Percentiles rank a stretch among this genome's conserved stretches.
Conservation (phyloP, 2,113 vertebrate genomes). For the Gila orcuttii region DNA sequence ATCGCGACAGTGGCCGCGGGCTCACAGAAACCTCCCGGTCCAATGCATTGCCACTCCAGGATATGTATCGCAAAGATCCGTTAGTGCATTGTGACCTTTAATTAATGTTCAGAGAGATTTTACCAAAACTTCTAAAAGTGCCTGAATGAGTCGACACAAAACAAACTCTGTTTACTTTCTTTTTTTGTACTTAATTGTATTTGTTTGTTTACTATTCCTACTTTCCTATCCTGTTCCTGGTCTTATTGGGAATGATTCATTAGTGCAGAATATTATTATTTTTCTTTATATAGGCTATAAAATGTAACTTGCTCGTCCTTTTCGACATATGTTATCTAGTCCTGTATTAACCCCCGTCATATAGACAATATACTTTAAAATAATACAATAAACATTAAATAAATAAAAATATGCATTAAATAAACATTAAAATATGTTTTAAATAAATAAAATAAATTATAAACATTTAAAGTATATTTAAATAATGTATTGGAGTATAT, state of each 20-base stretch:
- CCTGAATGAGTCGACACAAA: not conserved
- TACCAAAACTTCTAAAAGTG: not conserved
- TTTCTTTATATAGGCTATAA: not conserved
- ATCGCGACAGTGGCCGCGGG: conserved; percentile 44
- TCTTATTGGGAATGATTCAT: not conserved
- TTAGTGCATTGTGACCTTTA: conserved; percentile 66
- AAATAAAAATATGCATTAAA: too few relatives aligned
- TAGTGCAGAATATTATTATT: not conserved
- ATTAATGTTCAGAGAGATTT: conserved; percentile 62
- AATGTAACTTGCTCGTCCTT: not conserved
- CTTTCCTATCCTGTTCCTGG: too few relatives aligned
- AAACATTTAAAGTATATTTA: too few relatives aligned
- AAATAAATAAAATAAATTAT: too few relatives aligned
- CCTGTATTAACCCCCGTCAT: too few relatives aligned
- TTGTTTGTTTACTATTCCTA: too few relatives aligned
- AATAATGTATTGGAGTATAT: too few relatives aligned
- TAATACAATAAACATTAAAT: too few relatives aligned
- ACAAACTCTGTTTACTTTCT: not conserved
- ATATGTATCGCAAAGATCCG: conserved; percentile 57
- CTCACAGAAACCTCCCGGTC: conserved; percentile 39
- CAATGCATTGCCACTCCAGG: conserved; percentile 61
- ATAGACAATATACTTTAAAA: too few relatives aligned
- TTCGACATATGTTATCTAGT: too few relatives aligned
- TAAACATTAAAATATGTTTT: too few relatives aligned
- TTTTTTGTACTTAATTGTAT: too few relatives aligned